Conservation (phyloP, 1,140 invertebrate genomes). For the Teleopsis dalmanni region DNA sequence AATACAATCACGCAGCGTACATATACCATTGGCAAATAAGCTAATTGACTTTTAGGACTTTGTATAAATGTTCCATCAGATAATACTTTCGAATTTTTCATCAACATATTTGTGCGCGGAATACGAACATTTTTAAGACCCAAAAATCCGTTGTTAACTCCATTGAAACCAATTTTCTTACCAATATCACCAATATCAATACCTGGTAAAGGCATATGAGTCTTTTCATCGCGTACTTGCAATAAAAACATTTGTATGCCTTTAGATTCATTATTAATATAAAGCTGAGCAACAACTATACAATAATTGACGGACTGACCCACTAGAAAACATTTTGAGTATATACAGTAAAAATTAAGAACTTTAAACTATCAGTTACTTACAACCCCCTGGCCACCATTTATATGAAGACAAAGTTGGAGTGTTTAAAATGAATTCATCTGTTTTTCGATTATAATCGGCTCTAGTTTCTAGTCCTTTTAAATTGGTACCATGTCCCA, state of each 20-base stretch:
- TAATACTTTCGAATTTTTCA: slow-evolving; percentile 81
- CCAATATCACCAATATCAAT: slow-evolving; percentile 89
- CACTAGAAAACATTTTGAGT: slow-evolving; percentile 48
- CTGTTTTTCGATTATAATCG: slow-evolving; percentile 71
- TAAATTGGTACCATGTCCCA: slow-evolving; percentile 87
- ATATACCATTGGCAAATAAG: slow-evolving; percentile 90
- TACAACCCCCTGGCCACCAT: slow-evolving; percentile 87
- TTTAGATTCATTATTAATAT: slow-evolving; percentile 68
- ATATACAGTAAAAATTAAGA: neutral
- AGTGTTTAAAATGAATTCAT: slow-evolving; percentile 81
- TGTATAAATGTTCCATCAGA: slow-evolving; percentile 80
- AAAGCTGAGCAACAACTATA: slow-evolving; percentile 77
- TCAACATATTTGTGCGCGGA: slow-evolving; percentile 78
- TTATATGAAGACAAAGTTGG: slow-evolving; percentile 84
- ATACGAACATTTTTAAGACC: slow-evolving; percentile 76
- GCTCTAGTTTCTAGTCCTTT: slow-evolving; percentile 83
- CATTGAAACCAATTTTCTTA: slow-evolving; percentile 79
- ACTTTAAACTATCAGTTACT: slow-evolving; percentile 43
- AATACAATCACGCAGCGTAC: slow-evolving; percentile 59
- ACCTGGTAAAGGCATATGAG: slow-evolving; percentile 73
- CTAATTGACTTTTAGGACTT: slow-evolving; percentile 70
- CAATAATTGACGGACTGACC: slow-evolving; percentile 86
- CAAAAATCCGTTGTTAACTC: slow-evolving; percentile 84
- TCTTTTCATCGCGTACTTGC: slow-evolving; percentile 76
- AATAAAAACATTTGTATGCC: slow-evolving; percentile 89